Conservation (phyloP, 2,888 invertebrate genomes). For the Ischnura elegans region DNA sequence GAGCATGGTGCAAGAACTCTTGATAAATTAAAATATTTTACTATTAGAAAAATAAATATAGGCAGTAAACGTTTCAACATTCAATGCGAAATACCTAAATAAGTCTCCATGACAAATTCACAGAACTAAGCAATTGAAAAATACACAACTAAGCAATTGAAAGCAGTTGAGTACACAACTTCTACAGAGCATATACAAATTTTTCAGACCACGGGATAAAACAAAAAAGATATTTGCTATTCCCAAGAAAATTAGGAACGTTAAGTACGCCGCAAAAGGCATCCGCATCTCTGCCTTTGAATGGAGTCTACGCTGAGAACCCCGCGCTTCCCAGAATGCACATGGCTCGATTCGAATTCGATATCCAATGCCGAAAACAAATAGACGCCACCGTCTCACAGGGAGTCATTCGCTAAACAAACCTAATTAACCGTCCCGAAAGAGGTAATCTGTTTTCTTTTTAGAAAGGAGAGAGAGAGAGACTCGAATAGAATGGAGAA, state of each 20-base stretch:
- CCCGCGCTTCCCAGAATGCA: not conserved
- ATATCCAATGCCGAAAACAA: not conserved
- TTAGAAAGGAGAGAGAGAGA: not conserved
- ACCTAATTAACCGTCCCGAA: conserved; percentile 25
- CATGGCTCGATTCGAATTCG: not conserved
- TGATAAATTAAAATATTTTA: too few relatives aligned
- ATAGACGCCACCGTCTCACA: conserved; percentile 16
- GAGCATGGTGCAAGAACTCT: too few relatives aligned
- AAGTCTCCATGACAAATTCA: too few relatives aligned
- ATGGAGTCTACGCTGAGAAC: not conserved
- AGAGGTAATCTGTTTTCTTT: conserved; percentile 5
- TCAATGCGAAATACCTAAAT: too few relatives aligned
- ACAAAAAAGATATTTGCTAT: not conserved
- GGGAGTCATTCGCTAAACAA: conserved; percentile 11
- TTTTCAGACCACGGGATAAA: too few relatives aligned
- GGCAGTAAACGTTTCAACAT: too few relatives aligned
- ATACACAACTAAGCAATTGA: too few relatives aligned
- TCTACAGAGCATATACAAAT: too few relatives aligned
- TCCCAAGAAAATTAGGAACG: not conserved
- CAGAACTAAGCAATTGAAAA: too few relatives aligned
- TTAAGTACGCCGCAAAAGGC: not conserved
- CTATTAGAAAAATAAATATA: too few relatives aligned
- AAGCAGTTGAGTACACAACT: too few relatives aligned
- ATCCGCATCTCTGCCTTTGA: not conserved
- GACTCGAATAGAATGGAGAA: not conserved